Evolutionary conservation across 1,140 invertebrate species (phyloP).

Genomic region (Macrocentrus cingulum): DNA sequence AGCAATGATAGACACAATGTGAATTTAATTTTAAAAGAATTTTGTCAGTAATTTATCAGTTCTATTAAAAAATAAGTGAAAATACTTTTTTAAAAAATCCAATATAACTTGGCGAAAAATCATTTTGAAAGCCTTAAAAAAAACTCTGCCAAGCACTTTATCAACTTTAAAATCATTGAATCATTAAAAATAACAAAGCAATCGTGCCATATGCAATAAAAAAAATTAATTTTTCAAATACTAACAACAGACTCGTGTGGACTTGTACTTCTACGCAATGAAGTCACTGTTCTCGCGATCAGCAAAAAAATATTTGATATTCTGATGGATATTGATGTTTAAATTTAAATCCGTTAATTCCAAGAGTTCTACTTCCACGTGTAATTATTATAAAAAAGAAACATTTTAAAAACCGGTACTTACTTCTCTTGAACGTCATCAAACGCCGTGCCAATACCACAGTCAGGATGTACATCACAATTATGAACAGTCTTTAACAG

Average conservation of each 20-base stretch:
- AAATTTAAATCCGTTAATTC: neutral
- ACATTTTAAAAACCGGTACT: constrained; percentile 42
- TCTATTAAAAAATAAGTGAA: too few species aligned
- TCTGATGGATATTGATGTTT: too few species aligned
- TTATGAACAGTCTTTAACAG: constrained; percentile 59
- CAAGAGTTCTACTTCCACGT: neutral
- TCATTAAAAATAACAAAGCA: constrained; percentile 1
- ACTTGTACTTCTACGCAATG: constrained; percentile 10
- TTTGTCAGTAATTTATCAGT: too few species aligned
- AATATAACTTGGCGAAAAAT: constrained; percentile 3
- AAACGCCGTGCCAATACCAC: constrained; percentile 61
- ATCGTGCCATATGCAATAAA: constrained; percentile 16
- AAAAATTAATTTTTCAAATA: neutral
- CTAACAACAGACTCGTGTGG: constrained; percentile 15
- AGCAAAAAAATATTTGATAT: neutral
- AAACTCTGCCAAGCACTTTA: neutral
- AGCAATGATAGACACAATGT: too few species aligned
- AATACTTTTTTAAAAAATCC: too few species aligned
- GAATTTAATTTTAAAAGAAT: too few species aligned
- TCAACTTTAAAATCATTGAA: neutral
- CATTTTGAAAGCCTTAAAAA: neutral
- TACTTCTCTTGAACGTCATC: constrained; percentile 65
- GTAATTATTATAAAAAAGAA: neutral
- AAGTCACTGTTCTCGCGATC: neutral
- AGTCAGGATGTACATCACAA: constrained; percentile 63